Conservation (phyloP, 2,888 invertebrate genomes). For the Ptilodon capucinus region DNA sequence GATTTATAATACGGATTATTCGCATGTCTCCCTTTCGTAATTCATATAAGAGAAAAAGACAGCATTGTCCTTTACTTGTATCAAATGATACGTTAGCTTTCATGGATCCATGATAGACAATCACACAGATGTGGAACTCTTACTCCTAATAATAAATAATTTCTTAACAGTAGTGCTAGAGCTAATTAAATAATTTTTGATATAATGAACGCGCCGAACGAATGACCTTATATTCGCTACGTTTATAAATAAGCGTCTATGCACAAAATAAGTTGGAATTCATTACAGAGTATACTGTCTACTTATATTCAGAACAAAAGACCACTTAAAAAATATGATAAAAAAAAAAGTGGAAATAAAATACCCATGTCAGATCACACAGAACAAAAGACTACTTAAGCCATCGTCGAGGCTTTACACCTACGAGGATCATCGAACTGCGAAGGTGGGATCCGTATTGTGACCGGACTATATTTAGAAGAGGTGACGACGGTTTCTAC, state of each 20-base stretch:
- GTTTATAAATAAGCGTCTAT: no score
- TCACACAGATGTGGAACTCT: neutral
- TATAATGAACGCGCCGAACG: no score
- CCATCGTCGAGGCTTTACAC: constrained; percentile 4
- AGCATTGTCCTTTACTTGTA: no score
- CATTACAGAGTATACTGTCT: no score
- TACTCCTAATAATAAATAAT: neutral
- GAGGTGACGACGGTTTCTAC: neutral
- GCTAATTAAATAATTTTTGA: no score
- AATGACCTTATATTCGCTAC: no score
- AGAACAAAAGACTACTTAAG: constrained; percentile 20
- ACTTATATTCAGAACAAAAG: no score
- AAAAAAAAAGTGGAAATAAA: neutral
- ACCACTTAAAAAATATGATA: neutral
- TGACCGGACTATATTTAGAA: constrained; percentile 5
- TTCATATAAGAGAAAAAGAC: no score
- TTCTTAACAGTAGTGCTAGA: no score
- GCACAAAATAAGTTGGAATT: no score
- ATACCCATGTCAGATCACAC: neutral
- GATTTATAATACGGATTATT: no score
- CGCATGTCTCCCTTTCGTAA: no score
- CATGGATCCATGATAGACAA: neutral
- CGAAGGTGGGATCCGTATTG: constrained; percentile 25
- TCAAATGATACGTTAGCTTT: neutral
- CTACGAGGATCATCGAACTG: constrained; percentile 25